These are phyloP conservation scores for Euborellia annulipes DNA, from an alignment of 1,140 invertebrate genomes.

Conservation along the genomic window DNA sequence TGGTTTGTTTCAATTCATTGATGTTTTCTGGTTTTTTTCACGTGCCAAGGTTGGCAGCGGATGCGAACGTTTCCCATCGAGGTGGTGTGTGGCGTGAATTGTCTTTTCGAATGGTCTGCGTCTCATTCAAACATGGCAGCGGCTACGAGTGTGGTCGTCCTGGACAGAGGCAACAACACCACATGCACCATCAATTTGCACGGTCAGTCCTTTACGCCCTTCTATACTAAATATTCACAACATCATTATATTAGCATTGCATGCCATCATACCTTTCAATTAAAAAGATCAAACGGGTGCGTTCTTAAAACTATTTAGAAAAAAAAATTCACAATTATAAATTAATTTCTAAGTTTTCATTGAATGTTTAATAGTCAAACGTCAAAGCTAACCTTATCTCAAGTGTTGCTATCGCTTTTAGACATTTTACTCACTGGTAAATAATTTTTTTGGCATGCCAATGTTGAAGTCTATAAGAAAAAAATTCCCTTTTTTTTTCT, in stretches of 20 bases:
- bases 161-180: conserved; percentile 87
- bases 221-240: neutral
- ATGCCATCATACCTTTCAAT: neutral
- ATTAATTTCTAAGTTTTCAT: conserved; percentile 25
- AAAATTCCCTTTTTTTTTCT: conserved; percentile 4
- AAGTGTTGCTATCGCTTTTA: neutral
- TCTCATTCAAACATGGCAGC: conserved; percentile 50
- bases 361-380: conserved; percentile 5
- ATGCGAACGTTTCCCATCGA: too few species aligned
- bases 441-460: too few species aligned
- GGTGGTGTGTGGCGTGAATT: too few species aligned
- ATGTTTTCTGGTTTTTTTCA: too few species aligned
- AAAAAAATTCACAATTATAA: neutral
- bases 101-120: conserved; percentile 1
- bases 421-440: too few species aligned
- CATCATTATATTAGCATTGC: neutral
- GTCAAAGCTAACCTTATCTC: neutral
- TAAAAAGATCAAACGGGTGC: neutral
- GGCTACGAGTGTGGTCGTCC: conserved; percentile 78
- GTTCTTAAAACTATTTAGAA: neutral
- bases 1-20: too few species aligned
- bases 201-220: conserved; percentile 44
- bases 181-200: conserved; percentile 88
- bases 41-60: too few species aligned
- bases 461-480: too few species aligned